These are phyloP conservation scores for Excalfactoria chinensis DNA, from an alignment of 2,113 vertebrate species.

Conservation along the genomic window DNA sequence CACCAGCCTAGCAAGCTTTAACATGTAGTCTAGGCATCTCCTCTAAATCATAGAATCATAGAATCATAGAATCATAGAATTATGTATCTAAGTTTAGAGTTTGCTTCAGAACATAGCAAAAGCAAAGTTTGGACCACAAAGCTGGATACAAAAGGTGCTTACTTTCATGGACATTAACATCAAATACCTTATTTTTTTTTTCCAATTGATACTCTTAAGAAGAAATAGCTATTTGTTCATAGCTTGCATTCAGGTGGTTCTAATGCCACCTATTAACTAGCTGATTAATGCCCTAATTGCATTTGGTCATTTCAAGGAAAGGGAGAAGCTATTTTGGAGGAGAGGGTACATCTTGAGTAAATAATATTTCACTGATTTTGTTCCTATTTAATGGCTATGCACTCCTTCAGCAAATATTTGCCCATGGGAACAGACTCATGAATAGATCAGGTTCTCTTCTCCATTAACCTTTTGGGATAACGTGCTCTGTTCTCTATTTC, in stretches of 20 bases:
- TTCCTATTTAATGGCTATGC: neutral
- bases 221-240: neutral
- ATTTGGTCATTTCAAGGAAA: neutral
- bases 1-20: neutral
- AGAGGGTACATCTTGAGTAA: neutral
- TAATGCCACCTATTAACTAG: neutral
- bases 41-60: neutral
- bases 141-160: rapidly evolving
- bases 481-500: neutral
- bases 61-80: no score
- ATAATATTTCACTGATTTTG: neutral
- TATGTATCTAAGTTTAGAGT: neutral
- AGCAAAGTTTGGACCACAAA: neutral
- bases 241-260: neutral
- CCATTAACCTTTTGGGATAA: neutral
- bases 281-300: neutral
- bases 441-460: neutral
- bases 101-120: neutral
- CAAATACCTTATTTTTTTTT: neutral
- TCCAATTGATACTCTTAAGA: neutral
- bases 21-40: neutral
- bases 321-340: neutral
- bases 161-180: neutral
- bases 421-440: neutral
- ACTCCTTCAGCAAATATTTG: neutral